A percentile compares a stretch with the other conserved stretches of the same genome.
phyloP scores from a whole-genome alignment of 2,113 vertebrate genomes.

The Crocuta crocuta region DNA sequence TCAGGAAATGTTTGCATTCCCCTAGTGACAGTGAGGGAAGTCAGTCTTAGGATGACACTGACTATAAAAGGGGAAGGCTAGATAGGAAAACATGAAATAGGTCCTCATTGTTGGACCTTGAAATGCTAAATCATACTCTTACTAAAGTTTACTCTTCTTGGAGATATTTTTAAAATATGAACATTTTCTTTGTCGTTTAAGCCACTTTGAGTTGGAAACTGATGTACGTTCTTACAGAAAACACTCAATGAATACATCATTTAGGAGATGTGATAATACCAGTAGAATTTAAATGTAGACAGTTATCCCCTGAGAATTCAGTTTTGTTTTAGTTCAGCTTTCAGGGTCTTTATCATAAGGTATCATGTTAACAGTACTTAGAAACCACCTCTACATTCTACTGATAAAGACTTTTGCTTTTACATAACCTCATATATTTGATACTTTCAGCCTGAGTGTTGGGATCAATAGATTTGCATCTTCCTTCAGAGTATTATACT shows the following conservation, averaged over 20 bases:
- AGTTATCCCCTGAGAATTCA: not conserved
- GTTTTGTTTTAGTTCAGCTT: not conserved
- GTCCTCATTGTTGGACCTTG: not conserved
- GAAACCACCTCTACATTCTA: not conserved
- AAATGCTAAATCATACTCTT: not conserved
- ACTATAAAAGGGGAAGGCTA: not conserved
- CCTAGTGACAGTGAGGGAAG: not conserved
- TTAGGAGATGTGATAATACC: not conserved
- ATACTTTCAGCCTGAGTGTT: not conserved
- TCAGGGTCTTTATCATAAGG: not conserved
- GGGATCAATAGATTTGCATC: not conserved
- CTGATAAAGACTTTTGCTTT: not conserved
- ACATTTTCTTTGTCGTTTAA: not conserved
- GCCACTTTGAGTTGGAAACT: not conserved
- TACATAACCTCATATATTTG: not conserved
- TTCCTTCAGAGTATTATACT: not conserved
- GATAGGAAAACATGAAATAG: not conserved
- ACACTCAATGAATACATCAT: not conserved
- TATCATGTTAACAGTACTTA: not conserved
- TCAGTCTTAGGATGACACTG: not conserved
- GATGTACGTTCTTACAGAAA: not conserved
- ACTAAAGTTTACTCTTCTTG: not conserved
- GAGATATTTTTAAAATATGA: not conserved
- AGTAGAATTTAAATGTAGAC: not conserved
- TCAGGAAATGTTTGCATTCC: not conserved